phyloP scores from a whole-genome alignment of 2,888 invertebrate genomes.

The Melikaiella ostensackeni region DNA sequence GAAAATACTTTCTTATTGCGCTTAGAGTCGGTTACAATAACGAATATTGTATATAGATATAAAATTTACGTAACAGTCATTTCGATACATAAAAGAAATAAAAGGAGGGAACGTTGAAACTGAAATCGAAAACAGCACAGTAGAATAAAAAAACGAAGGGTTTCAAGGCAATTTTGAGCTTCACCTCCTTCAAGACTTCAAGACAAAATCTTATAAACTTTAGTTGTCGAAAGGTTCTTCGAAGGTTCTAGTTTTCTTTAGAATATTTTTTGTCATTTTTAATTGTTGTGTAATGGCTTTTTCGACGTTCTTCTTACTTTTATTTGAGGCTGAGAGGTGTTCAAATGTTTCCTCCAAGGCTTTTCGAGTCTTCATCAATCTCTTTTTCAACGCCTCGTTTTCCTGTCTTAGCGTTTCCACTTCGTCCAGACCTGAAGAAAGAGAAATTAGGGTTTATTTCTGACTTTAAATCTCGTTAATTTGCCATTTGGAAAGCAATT shows the following conservation, averaged over 20 bases:
- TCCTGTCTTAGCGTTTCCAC: slow-evolving; percentile 81
- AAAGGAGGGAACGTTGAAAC: neutral
- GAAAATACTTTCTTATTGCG: slow-evolving; percentile 35
- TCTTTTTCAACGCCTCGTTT: slow-evolving; percentile 85
- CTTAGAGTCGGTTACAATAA: slow-evolving; percentile 23
- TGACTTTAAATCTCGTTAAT: slow-evolving; percentile 35
- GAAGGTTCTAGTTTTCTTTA: slow-evolving; percentile 74
- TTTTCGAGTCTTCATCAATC: slow-evolving; percentile 84
- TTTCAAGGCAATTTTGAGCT: slow-evolving; percentile 37
- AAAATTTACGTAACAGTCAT: slow-evolving; percentile 4
- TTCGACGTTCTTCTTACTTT: slow-evolving; percentile 89
- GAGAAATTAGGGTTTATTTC: slow-evolving; percentile 28
- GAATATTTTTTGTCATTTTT: slow-evolving; percentile 71
- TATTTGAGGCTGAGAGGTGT: slow-evolving; percentile 87
- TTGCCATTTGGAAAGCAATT: slow-evolving; percentile 44
- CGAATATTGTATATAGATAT: slow-evolving; percentile 2
- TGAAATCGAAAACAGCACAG: slow-evolving; percentile 1
- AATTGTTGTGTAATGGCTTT: slow-evolving; percentile 82
- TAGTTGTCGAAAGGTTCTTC: slow-evolving; percentile 71
- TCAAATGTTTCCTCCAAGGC: slow-evolving; percentile 88
- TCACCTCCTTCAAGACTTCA: neutral
- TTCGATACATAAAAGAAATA: neutral
- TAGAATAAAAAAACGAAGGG: neutral
- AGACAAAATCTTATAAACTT: neutral
- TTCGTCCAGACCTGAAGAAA: slow-evolving; percentile 70